Percentiles rank a stretch among this genome's conserved stretches.
Evolutionary conservation across 2,888 invertebrate genomes (phyloP).

Genomic region (Drosophila flavopinicola): DNA sequence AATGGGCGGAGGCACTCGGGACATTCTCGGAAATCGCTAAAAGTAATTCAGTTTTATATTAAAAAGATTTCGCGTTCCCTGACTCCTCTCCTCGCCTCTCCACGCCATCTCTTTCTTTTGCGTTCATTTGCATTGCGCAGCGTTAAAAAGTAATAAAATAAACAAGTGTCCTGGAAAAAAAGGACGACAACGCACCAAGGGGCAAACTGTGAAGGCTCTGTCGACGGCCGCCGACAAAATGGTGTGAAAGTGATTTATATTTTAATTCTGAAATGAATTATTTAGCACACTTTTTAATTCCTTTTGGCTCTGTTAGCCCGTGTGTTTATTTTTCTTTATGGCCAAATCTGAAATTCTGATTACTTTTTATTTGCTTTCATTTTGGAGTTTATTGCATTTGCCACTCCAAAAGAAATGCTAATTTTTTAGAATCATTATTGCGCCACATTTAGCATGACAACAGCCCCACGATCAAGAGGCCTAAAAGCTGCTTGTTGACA

Average conservation of each 20-base stretch:
- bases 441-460: conserved; percentile 73
- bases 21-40: conserved; percentile 75
- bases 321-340: conserved; percentile 53
- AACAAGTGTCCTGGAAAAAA: conserved; percentile 71
- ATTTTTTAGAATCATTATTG: conserved; percentile 71
- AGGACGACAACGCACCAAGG: conserved; percentile 28
- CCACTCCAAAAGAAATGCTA: conserved; percentile 63
- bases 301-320: conserved; percentile 55
- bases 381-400: conserved; percentile 76
- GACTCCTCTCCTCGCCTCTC: conserved; percentile 7
- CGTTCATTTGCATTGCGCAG: conserved; percentile 69
- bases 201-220: conserved; percentile 7
- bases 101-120: background rate
- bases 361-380: conserved; percentile 74
- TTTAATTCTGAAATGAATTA: conserved; percentile 82
- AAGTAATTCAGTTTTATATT: conserved; percentile 80
- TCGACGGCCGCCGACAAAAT: conserved; percentile 64
- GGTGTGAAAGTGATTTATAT: conserved; percentile 82
- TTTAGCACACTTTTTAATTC: conserved; percentile 80
- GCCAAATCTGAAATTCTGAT: conserved; percentile 78
- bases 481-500: conserved; percentile 68
- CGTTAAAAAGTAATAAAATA: conserved; percentile 74
- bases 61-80: conserved; percentile 65
- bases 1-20: conserved; percentile 56
- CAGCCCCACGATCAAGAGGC: conserved; percentile 33